Evolutionary conservation across 2,888 invertebrate species (phyloP), one percentile per base, ranked within the genome.

Genomic region (Melipona beecheii): DNA sequence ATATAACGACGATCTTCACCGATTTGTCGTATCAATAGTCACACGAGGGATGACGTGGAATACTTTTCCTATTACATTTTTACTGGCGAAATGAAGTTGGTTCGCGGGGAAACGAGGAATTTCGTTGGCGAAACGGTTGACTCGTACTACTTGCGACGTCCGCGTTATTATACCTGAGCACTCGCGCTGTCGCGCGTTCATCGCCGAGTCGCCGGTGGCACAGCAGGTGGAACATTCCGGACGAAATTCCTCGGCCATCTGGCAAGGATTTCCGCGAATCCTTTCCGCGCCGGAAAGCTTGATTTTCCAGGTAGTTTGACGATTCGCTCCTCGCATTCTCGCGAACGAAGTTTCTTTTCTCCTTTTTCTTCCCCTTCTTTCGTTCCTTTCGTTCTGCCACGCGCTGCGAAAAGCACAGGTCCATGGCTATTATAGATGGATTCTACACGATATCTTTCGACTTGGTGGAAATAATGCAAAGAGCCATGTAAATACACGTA

Each of bases 291-390:
- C 5, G 27, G n/a, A 52, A 49, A 4, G 21, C 17, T 49, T 4
- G 27, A 24, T 78, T 66, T 78, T 74, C 43, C 24, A 24, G 56
- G 73, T 31, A 24, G 56, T 78, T 21, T n/a, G 6, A 43, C 27
- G 17, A 24, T 43, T 27, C 54, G n/a, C 19, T 19, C 21, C 13
- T n/a, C 66, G 5, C 27, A 21, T 54, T 58, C 52, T 27, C 77
- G 64, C 43, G 49, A 62, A 19, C 6, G 36, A 36, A 36, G 9
- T 36, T 27, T 27, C 24, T 17, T 9, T 17, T 24, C 24, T 15
- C 5, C 27, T 17, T 5, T 15, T 15, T n/a, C 2, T 15, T n/a
- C 2, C n/a, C 6, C 4, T 31, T 36, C 6, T 36, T 36, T 36
- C 36, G 36, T 36, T 11, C 43, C 11, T 43, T 43, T 43, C 9